These are phyloP conservation scores for Allophyes oxyacanthae DNA, from an alignment of 2,888 invertebrate species.

Conservation along the genomic window DNA sequence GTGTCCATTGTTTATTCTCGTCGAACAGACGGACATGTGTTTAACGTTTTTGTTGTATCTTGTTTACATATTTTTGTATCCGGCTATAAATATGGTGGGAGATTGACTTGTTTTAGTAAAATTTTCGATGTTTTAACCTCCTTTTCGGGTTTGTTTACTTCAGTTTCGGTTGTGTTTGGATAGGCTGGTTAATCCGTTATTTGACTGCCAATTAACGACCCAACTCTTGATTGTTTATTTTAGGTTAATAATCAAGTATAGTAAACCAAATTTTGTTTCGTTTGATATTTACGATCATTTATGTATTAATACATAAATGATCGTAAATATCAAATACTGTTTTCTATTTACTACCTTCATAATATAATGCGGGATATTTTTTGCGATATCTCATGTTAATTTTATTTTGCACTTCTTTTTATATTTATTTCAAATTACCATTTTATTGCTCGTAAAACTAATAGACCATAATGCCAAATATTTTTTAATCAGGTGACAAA, in stretches of 20 bases:
- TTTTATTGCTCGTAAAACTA: no score
- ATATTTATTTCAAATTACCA: no score
- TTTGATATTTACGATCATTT: not conserved
- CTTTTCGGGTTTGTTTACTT: conserved; percentile 28
- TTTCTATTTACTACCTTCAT: no score
- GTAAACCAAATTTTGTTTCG: conserved; percentile 1
- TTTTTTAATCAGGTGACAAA: no score
- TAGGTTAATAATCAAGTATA: not conserved
- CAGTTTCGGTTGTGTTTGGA: conserved; percentile 24
- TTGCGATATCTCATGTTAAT: no score
- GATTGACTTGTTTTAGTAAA: conserved; percentile 25
- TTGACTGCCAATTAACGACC: conserved; percentile 23
- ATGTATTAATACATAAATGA: no score
- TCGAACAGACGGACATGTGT: conserved; percentile 30
- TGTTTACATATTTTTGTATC: conserved; percentile 37
- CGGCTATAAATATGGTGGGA: conserved; percentile 6
- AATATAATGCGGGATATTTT: no score
- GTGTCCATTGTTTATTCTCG: conserved; percentile 40
- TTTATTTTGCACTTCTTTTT: no score
- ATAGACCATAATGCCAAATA: no score
- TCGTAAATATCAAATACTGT: not conserved
- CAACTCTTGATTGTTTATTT: conserved; percentile 3
- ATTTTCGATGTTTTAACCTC: conserved; percentile 23
- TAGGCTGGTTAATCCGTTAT: conserved; percentile 22
- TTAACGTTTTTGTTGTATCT: conserved; percentile 33